phyloP scores from a whole-genome alignment of 2,888 invertebrate species.

The Yponomeuta cagnagella region DNA sequence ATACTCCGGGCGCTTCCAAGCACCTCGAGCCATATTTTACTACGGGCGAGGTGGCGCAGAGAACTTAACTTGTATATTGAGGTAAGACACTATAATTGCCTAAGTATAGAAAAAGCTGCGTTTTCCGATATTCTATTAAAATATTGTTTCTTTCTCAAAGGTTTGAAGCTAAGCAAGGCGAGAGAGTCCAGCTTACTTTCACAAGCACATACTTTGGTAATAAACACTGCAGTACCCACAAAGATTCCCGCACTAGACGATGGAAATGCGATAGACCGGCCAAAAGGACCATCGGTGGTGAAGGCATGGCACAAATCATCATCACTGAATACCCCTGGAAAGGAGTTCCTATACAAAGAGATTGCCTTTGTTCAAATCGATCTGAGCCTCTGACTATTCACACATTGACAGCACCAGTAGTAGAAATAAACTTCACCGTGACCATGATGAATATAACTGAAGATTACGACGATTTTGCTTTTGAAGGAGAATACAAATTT shows the following conservation, averaged over 20 bases:
- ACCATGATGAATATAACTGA: constrained; percentile 88
- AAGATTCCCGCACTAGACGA: constrained; percentile 80
- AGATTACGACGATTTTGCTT: constrained; percentile 86
- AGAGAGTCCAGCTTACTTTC: constrained; percentile 81
- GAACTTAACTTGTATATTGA: constrained; percentile 83
- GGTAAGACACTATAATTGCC: constrained; percentile 40
- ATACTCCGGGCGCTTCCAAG: constrained; percentile 80
- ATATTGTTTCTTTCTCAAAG: constrained; percentile 31
- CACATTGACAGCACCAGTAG: constrained; percentile 80
- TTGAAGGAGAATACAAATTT: constrained; percentile 84
- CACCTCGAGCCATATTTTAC: constrained; percentile 87
- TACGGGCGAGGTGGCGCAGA: constrained; percentile 88
- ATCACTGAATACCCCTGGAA: constrained; percentile 83
- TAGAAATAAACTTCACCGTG: constrained; percentile 84
- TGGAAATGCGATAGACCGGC: constrained; percentile 80
- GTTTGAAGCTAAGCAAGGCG: constrained; percentile 82
- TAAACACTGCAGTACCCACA: constrained; percentile 79
- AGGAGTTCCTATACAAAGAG: constrained; percentile 79
- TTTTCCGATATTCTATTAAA: neutral
- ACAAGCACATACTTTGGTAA: constrained; percentile 82
- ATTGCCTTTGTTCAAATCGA: constrained; percentile 84
- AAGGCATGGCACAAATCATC: constrained; percentile 77
- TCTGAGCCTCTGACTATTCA: constrained; percentile 79
- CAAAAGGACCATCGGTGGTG: constrained; percentile 60
- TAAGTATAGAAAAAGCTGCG: neutral